Base-by-base conservation (phyloP, 2,888 invertebrate species). In the Drosophila mimetica region DNA sequence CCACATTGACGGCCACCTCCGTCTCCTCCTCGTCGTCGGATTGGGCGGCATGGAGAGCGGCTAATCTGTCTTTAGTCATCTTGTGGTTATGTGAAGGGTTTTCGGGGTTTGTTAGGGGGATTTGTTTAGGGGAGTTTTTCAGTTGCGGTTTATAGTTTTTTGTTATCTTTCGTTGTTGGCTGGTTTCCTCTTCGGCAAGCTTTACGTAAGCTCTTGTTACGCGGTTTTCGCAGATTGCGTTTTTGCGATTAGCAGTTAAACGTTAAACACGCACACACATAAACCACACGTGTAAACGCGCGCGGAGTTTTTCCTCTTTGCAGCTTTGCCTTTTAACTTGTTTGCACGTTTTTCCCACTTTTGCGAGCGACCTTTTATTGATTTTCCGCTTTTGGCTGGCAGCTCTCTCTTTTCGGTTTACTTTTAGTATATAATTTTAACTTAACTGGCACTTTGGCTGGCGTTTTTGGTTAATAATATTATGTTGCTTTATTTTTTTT, bases 41-140 rank as follows among this genome's bases (percentile, higher is more conserved):
- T 94, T 98, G 98, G 92, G 98, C 98, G 95, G 97, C 97, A 94
- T 97, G 97, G 91, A 97, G 95, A 93, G 97, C 97, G 94, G 97
- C 97, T 95, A 97, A 95, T 95, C 97, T 97, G 95, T 97, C 97
- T 95, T 97, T 97, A 94, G 97, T 97, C 97, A 97, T 97, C 42
- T 67, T 83, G 71, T 39, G 47, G 22, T 39, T 18, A 18, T 58
- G 16, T 4, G 11, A 16, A 36, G 37, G 47, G 11, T 16, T 36
- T 20, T 32, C n/a, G 7, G 7, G 41, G 25, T 30, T 32, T 28
- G 28, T 34, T 20, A 18, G 30, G 25, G 9, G 3, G 5, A 16
- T 22, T 44, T 25, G 4, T 25, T 5, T n/a, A n/a, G n/a, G n/a
- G n/a, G n/a, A n/a, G n/a, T n/a, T n/a, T n/a, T n/a, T n/a, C n/a